These are phyloP conservation scores for Sclerurus mexicanus DNA, from an alignment of 2,113 vertebrate genomes.

Conservation along the genomic window DNA sequence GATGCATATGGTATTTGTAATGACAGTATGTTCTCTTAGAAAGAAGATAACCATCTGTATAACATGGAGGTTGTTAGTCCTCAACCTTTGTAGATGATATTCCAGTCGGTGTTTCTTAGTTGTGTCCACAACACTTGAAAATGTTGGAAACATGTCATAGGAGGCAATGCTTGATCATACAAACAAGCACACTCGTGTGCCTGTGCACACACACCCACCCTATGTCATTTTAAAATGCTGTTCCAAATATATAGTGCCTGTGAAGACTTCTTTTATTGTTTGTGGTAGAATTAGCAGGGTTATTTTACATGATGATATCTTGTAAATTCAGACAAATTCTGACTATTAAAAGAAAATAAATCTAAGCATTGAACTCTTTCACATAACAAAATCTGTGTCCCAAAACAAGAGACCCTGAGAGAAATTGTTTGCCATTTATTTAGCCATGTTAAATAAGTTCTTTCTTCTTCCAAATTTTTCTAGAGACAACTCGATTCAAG, in stretches of 20 bases:
- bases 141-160: background rate
- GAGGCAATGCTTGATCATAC: background rate
- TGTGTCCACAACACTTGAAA: background rate
- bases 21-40: background rate
- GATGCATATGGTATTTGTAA: conserved; percentile 20
- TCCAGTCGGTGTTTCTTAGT: background rate
- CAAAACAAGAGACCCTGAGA: background rate
- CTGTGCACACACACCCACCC: background rate
- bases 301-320: background rate
- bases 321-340: background rate
- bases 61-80: background rate
- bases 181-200: background rate
- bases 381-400: background rate
- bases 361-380: background rate
- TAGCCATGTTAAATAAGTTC: background rate
- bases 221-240: background rate
- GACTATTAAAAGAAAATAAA: background rate
- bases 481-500: background rate
- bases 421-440: background rate
- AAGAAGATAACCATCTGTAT: conserved; percentile 20
- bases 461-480: background rate
- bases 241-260: background rate
- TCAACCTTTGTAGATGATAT: background rate
- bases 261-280: background rate
- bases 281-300: background rate